Evolutionary conservation across 2,888 invertebrate species (phyloP).

Genomic region (Ochlodes sylvanus): DNA sequence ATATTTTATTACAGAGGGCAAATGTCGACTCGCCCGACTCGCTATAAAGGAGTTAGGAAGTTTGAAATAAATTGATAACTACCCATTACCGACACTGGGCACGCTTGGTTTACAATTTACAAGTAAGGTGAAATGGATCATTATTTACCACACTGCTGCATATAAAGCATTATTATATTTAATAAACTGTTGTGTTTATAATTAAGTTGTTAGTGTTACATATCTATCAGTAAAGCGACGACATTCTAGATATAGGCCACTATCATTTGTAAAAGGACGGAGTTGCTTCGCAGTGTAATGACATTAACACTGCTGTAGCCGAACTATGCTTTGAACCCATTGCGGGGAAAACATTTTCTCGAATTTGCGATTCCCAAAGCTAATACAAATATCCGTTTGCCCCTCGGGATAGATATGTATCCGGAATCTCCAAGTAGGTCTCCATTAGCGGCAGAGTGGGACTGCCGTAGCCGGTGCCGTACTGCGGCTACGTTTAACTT

Average conservation of each 20-base stretch:
- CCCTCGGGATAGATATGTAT: conserved; percentile 15
- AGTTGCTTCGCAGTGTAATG: too few relatives aligned
- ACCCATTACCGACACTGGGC: too few relatives aligned
- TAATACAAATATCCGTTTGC: conserved; percentile 10
- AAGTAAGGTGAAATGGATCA: too few relatives aligned
- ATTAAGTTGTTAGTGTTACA: too few relatives aligned
- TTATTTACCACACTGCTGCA: too few relatives aligned
- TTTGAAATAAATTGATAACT: too few relatives aligned
- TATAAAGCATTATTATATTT: too few relatives aligned
- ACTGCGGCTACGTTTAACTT: background rate
- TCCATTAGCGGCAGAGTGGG: background rate
- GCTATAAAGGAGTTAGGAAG: conserved; percentile 7
- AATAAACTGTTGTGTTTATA: too few relatives aligned
- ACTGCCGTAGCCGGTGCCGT: background rate
- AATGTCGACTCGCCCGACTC: conserved; percentile 7
- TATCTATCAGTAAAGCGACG: too few relatives aligned
- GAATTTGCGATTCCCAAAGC: conserved; percentile 8
- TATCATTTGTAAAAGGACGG: too few relatives aligned
- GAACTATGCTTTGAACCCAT: background rate
- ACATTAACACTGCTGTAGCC: background rate
- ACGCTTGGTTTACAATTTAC: too few relatives aligned
- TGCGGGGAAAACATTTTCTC: conserved; percentile 8
- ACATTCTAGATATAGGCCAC: too few relatives aligned
- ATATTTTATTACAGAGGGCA: conserved; percentile 30
- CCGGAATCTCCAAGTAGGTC: conserved; percentile 6